Base-by-base conservation (phyloP, 2,888 invertebrate genomes). In the Norana najaformis region DNA sequence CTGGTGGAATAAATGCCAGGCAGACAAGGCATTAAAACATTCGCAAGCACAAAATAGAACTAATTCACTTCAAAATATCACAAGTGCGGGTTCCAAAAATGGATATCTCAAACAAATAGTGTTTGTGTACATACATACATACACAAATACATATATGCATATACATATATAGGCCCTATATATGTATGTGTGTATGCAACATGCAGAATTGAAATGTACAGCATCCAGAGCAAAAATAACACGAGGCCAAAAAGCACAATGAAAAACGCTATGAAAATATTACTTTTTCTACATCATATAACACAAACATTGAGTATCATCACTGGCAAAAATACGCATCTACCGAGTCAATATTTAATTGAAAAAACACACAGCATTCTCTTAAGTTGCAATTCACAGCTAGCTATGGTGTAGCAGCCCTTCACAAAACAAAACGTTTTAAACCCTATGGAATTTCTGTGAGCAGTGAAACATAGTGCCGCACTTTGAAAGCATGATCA, bases 11-110 rank as follows among this genome's bases (percentile, higher is more conserved):
- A 69, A 69, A 69, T n/a, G 69, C n/a, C 69, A 0, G n/a, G 69
- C 11, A 69, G n/a, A 69, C n/a, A 30, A n/a, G 69, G n/a, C 69
- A 69, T 69, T 69, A 69, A 47, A 69, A 69, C 69, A 69, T n/a
- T n/a, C 69, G 13, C 69, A 13, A 30, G 69, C 69, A 69, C 69
- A n/a, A 69, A 69, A 69, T 18, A 4, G 69, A 69, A 69, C 69
- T 69, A 69, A 69, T n/a, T 69, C n/a, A 69, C 69, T 69, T 69
- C 30, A 69, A 69, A 69, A 69, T 69, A 69, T 69, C 69, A 69
- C 69, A 69, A 69, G 69, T n/a, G n/a, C 69, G n/a, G 69, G 69
- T 69, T 69, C 69, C 69, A 69, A 69, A 69, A 69, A 69, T 69
- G 69, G 69, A 69, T 69, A 69, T 69, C 69, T 69, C 30, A 47